These are phyloP conservation scores for Palloptera scutellata DNA, from an alignment of 2,888 invertebrate species.

Conservation along the genomic window DNA sequence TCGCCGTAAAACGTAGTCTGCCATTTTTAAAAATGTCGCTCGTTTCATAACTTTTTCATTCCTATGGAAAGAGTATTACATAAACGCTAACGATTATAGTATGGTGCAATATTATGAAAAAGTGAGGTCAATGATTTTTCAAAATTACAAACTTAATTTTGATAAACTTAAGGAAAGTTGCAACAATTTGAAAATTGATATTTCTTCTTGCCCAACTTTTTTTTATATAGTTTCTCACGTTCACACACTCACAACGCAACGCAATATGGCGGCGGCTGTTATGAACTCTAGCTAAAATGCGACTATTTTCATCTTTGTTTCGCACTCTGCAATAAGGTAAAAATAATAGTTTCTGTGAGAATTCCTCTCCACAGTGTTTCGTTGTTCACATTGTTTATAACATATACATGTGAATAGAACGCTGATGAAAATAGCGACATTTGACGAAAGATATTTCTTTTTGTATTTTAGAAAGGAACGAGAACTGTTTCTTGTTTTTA, in stretches of 20 bases:
- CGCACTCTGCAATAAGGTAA: constrained; percentile 39
- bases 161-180: background rate
- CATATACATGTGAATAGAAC: too few species aligned
- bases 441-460: too few species aligned
- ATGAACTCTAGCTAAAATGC: constrained; percentile 52
- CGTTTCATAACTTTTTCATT: background rate
- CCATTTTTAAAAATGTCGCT: constrained; percentile 10
- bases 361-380: too few species aligned
- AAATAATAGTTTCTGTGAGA: background rate
- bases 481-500: background rate
- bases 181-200: constrained; percentile 19
- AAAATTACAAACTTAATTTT: too few species aligned
- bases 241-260: constrained; percentile 41
- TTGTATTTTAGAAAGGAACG: too few species aligned
- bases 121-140: too few species aligned
- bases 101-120: too few species aligned
- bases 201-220: constrained; percentile 21
- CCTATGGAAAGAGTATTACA: constrained; percentile 6
- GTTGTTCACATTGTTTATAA: too few species aligned
- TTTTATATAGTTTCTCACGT: constrained; percentile 31
- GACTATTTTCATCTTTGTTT: constrained; percentile 54
- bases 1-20: constrained; percentile 21
- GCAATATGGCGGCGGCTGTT: constrained; percentile 49
- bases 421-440: too few species aligned
- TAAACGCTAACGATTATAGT: background rate